These are phyloP conservation scores for Echinometra lucunter DNA, from an alignment of 53 echinoderm and acorn worm species.

Conservation along the genomic window DNA sequence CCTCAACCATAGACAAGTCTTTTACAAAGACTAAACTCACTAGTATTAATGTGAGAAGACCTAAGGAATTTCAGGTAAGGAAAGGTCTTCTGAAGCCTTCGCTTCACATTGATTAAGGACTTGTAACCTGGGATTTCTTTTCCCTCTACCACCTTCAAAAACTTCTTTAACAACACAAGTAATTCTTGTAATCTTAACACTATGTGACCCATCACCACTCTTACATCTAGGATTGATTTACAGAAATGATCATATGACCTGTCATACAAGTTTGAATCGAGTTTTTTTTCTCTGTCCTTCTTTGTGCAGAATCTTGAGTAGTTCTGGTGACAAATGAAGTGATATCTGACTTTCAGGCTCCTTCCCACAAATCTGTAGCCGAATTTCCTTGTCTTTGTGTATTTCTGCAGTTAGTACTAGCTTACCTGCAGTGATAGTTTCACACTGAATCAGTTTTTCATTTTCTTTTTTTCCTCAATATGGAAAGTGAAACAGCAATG, in stretches of 20 bases:
- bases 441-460: conserved; percentile 22
- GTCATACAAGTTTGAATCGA: neutral
- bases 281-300: neutral
- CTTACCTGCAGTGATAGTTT: conserved; percentile 26
- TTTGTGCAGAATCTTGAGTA: neutral
- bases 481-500: too few species aligned
- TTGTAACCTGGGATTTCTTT: neutral
- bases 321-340: neutral
- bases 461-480: neutral
- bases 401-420: neutral
- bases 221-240: neutral
- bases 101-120: neutral
- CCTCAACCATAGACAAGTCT: neutral
- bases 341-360: neutral
- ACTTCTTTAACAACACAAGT: conserved; percentile 24
- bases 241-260: conserved; percentile 18
- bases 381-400: neutral
- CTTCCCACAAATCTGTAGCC: neutral
- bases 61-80: neutral
- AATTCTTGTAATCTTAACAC: conserved; percentile 13
- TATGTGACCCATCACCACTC: neutral
- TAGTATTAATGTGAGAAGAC: neutral
- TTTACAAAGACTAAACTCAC: conserved; percentile 38
- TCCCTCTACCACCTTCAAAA: conserved; percentile 9
- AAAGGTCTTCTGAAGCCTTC: conserved; percentile 16